Evolutionary conservation across 2,888 invertebrate genomes (phyloP).

Genomic region (Frankliniella fusca): DNA sequence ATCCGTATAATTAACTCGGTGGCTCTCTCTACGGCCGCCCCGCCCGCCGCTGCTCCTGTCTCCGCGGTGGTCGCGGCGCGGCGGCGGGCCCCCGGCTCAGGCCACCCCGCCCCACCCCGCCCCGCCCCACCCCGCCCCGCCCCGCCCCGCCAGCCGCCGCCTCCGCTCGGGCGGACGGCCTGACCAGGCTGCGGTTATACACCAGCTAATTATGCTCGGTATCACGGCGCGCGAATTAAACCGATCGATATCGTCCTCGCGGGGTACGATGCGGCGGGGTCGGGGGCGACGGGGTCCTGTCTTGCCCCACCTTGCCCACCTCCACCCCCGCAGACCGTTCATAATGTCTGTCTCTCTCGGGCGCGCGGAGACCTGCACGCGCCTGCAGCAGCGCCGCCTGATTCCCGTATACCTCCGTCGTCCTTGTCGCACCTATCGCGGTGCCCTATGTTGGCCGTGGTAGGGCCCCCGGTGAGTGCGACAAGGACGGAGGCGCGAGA

Average conservation of each 20-base stretch:
- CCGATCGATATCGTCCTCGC: neutral
- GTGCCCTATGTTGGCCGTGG: too few relatives aligned
- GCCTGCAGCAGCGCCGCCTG: neutral
- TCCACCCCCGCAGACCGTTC: neutral
- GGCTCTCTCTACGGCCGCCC: neutral
- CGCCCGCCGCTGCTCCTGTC: neutral
- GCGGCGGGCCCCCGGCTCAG: neutral
- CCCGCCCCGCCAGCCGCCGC: too few relatives aligned
- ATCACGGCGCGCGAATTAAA: neutral
- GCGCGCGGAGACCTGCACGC: neutral
- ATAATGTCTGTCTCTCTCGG: too few relatives aligned
- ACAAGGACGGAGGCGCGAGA: too few relatives aligned
- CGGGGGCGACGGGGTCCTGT: neutral
- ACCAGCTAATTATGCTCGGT: neutral
- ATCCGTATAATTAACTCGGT: constrained; percentile 14
- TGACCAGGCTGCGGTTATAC: neutral
- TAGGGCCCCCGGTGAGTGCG: too few relatives aligned
- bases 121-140: too few relatives aligned
- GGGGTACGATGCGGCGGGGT: neutral
- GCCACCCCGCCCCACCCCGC: too few relatives aligned
- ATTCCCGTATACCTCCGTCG: too few relatives aligned
- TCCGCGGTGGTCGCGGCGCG: neutral
- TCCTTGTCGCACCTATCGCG: too few relatives aligned
- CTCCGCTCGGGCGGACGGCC: too few relatives aligned
- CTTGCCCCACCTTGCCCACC: neutral